A percentile compares a stretch with the other conserved stretches of the same genome.
Conservation (phyloP, 2,888 invertebrate species). For the Atethmia centrago region DNA sequence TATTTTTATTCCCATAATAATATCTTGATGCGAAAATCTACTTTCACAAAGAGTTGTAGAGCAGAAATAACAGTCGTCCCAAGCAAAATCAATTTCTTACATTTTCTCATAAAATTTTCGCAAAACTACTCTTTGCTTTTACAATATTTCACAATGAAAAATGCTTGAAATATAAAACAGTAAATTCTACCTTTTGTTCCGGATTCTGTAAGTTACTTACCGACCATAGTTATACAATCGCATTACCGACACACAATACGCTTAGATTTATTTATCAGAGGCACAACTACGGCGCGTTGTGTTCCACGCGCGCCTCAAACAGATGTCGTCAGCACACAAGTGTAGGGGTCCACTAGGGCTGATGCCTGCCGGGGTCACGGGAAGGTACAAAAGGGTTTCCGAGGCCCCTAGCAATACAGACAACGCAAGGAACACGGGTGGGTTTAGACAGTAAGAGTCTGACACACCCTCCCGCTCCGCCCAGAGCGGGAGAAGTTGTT, state of each 20-base stretch:
- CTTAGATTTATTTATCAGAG: conserved; percentile 38
- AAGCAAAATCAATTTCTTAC: conserved; percentile 47
- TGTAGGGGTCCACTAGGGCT: too few relatives aligned
- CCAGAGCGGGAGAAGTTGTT: too few relatives aligned
- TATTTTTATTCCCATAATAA: conserved; percentile 12
- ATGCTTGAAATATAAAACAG: conserved; percentile 37
- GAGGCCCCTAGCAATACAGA: too few relatives aligned
- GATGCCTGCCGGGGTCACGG: too few relatives aligned
- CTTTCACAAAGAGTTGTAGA: conserved; percentile 1
- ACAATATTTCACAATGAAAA: conserved; percentile 50
- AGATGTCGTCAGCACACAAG: too few relatives aligned
- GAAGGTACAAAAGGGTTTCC: too few relatives aligned
- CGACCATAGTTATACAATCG: conserved; percentile 22
- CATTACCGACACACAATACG: conserved; percentile 41
- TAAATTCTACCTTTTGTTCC: conserved; percentile 30
- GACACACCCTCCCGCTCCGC: too few relatives aligned
- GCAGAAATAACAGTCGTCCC: conserved; percentile 34
- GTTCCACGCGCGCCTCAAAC: too few relatives aligned
- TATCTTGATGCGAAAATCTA: conserved; percentile 29
- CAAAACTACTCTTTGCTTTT: conserved; percentile 42
- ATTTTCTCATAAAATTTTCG: conserved; percentile 37
- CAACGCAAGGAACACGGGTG: too few relatives aligned
- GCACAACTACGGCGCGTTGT: too few relatives aligned
- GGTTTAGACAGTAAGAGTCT: too few relatives aligned
- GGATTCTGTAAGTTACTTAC: conserved; percentile 14